Percentiles rank a stretch among this genome's conserved stretches.
phyloP scores from a whole-genome alignment of 2,888 invertebrate species.

The Trissolcus brochymenae region DNA sequence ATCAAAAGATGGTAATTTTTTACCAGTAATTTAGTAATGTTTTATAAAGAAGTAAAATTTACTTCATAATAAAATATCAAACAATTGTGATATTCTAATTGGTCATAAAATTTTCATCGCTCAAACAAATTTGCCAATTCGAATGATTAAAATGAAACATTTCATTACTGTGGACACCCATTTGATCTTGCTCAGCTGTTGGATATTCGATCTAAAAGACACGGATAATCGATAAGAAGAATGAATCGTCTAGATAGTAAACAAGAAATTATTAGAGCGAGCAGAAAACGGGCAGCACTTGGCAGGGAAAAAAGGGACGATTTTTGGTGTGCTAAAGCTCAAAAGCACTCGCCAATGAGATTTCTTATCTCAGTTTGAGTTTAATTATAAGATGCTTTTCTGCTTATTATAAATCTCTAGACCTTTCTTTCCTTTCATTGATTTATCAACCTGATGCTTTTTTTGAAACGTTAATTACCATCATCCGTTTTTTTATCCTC shows the following conservation, averaged over 20 bases:
- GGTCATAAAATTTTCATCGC: too few species aligned
- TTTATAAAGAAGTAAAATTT: too few species aligned
- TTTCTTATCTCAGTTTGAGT: conserved; percentile 43
- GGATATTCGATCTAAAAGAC: conserved; percentile 37
- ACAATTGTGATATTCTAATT: too few species aligned
- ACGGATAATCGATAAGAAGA: conserved; percentile 47
- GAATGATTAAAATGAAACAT: conserved; percentile 23
- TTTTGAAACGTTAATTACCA: too few species aligned
- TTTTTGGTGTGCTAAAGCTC: conserved; percentile 18
- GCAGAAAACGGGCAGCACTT: conserved; percentile 34
- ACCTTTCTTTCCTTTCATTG: not conserved
- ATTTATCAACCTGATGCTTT: too few species aligned
- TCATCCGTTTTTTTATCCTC: too few species aligned
- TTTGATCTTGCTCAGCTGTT: conserved; percentile 22
- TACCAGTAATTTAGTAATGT: too few species aligned
- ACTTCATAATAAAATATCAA: too few species aligned
- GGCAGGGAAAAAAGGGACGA: conserved; percentile 33
- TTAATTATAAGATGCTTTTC: conserved; percentile 46
- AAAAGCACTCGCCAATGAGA: conserved; percentile 41
- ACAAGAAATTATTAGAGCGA: conserved; percentile 51
- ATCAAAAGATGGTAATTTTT: too few species aligned
- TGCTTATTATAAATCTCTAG: conserved; percentile 29
- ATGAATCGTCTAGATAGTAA: conserved; percentile 29
- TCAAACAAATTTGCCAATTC: conserved; percentile 3
- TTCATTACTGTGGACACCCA: conserved; percentile 31